Conservation (phyloP, 2,113 vertebrate genomes). For the Plecotus auritus region DNA sequence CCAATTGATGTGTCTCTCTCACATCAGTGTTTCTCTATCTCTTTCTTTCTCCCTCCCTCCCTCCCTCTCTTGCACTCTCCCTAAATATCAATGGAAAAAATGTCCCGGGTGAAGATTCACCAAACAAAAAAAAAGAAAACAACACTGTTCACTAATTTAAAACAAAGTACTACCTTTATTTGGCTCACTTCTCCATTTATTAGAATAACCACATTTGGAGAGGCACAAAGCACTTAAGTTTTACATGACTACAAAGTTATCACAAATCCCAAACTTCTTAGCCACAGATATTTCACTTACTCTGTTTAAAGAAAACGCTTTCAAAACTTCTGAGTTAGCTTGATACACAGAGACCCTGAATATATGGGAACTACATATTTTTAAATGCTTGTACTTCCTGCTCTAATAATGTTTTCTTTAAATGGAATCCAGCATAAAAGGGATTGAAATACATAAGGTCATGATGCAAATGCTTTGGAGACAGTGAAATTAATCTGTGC, state of each 20-base stretch:
- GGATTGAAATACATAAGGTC: constrained; percentile 37
- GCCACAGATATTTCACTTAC: constrained; percentile 56
- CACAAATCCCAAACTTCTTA: constrained; percentile 68
- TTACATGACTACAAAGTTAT: constrained; percentile 72
- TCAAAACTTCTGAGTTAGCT: constrained; percentile 54
- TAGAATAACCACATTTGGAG: constrained; percentile 69
- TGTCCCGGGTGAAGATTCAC: too few relatives aligned
- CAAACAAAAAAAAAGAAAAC: background rate
- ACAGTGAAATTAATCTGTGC: constrained; percentile 37
- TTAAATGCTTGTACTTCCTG: constrained; percentile 50
- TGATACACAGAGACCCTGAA: constrained; percentile 51
- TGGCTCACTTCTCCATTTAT: constrained; percentile 69
- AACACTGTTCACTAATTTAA: constrained; percentile 41
- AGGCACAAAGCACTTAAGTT: constrained; percentile 66
- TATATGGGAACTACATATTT: constrained; percentile 38
- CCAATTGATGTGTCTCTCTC: too few relatives aligned
- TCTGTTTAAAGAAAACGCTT: constrained; percentile 61
- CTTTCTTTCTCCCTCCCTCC: too few relatives aligned
- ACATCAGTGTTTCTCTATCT: too few relatives aligned
- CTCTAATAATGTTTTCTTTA: constrained; percentile 42
- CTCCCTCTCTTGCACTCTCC: too few relatives aligned
- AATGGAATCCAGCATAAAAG: constrained; percentile 58
- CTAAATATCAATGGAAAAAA: too few relatives aligned
- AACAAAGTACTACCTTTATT: constrained; percentile 54
- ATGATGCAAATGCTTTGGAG: constrained; percentile 46